Conservation (phyloP, 2,888 invertebrate species). For the Chloroclysta siterata region DNA sequence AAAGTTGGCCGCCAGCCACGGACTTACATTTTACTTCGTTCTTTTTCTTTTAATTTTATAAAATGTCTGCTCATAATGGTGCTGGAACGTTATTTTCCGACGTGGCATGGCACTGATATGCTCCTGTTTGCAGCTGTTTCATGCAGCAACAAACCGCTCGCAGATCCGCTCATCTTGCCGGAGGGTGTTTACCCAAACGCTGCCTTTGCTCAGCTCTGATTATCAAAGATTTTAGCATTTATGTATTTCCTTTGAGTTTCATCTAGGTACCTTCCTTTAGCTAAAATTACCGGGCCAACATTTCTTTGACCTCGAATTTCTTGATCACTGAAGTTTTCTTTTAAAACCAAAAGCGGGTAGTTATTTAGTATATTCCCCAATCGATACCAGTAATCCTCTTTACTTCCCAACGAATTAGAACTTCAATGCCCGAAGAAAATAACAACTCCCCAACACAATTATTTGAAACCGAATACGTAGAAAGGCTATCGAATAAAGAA, state of each 20-base stretch:
- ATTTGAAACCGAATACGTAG: slow-evolving; percentile 44
- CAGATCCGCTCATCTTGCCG: slow-evolving; percentile 5
- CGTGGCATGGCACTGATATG: background rate
- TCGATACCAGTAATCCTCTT: slow-evolving; percentile 35
- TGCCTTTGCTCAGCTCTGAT: slow-evolving; percentile 9
- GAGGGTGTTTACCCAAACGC: slow-evolving; percentile 14
- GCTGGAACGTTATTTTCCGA: slow-evolving; percentile 2
- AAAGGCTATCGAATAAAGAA: slow-evolving; percentile 58
- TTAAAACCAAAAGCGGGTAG: slow-evolving; percentile 22
- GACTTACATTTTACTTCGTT: background rate
- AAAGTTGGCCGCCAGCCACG: background rate
- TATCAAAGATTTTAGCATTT: slow-evolving; percentile 10
- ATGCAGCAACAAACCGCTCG: slow-evolving; percentile 1
- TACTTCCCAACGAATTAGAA: slow-evolving; percentile 35
- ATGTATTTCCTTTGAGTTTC: slow-evolving; percentile 4
- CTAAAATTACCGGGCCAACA: background rate
- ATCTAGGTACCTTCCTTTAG: background rate
- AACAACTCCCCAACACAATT: slow-evolving; percentile 44
- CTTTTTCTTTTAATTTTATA: background rate
- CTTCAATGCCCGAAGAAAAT: slow-evolving; percentile 40
- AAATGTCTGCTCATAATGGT: background rate
- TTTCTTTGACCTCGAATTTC: slow-evolving; percentile 9
- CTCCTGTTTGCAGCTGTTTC: slow-evolving; percentile 2
- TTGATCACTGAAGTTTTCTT: slow-evolving; percentile 10
- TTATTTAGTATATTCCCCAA: slow-evolving; percentile 26